Conservation (phyloP, 2,113 vertebrate genomes). For the Tupaia chinensis region DNA sequence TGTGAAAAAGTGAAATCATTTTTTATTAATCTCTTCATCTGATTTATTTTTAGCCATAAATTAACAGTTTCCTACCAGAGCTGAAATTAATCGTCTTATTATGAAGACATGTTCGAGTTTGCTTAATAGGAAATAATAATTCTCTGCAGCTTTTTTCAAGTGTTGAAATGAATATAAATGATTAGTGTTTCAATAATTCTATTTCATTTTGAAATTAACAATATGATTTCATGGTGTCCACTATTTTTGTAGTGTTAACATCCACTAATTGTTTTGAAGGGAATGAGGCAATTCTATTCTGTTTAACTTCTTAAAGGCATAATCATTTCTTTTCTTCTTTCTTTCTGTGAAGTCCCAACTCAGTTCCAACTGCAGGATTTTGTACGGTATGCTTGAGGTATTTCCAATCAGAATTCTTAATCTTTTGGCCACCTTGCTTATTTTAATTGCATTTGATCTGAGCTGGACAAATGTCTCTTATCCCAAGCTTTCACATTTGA, state of each 20-base stretch:
- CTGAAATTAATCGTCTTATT: neutral
- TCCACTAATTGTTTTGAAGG: neutral
- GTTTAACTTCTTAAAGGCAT: neutral
- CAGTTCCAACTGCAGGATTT: neutral
- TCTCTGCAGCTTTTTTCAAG: neutral
- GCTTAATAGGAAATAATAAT: constrained; percentile 66
- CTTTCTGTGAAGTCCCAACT: neutral
- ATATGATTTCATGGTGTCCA: neutral
- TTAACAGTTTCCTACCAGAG: neutral
- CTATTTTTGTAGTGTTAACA: neutral
- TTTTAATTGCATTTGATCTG: neutral
- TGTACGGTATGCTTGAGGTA: neutral
- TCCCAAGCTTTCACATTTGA: neutral
- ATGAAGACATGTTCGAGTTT: neutral
- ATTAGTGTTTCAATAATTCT: neutral
- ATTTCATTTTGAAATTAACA: neutral
- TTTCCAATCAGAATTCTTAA: neutral
- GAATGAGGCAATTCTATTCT: neutral
- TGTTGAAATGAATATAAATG: neutral
- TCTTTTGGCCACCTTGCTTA: neutral
- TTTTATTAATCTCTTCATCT: neutral
- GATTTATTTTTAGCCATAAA: constrained; percentile 26
- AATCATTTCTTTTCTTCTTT: neutral
- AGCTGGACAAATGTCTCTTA: neutral
- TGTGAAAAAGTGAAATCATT: neutral